Conservation (phyloP, 2,888 invertebrate genomes). For the Tridacna gigas region DNA sequence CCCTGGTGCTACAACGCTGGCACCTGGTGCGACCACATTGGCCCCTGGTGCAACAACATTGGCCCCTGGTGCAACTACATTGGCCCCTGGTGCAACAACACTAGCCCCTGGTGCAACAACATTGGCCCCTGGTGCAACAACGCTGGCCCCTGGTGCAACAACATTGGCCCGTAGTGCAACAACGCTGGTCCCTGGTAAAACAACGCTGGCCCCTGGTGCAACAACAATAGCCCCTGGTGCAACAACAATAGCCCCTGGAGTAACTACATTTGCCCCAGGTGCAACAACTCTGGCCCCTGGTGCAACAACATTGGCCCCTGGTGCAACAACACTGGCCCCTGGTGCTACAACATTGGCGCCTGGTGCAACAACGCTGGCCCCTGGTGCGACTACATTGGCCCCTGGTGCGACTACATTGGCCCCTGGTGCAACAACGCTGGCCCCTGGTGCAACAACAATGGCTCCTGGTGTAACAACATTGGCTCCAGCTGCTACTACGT, state of each 20-base stretch:
- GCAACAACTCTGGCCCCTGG: neutral
- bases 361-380: neutral
- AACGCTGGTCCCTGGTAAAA: neutral
- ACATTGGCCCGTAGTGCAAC: neutral
- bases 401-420: neutral
- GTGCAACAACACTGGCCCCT: neutral
- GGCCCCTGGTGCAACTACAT: neutral
- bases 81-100: neutral
- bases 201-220: neutral
- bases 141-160: neutral
- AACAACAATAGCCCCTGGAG: neutral
- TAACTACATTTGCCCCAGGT: neutral
- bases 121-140: neutral
- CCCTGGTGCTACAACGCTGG: neutral
- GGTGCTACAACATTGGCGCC: neutral
- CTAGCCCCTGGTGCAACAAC: neutral
- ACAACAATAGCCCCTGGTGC: neutral
- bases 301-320: conserved; percentile 5
- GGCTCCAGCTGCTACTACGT: neutral
- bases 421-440: neutral
- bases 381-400: neutral
- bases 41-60: conserved; percentile 5
- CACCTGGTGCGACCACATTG: neutral
- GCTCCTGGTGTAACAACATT: neutral
- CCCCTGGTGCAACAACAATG: neutral